Evolutionary conservation across 2,888 invertebrate species (phyloP), one percentile per base, ranked within the genome.

Genomic region (Neoaliturus tenellus): DNA sequence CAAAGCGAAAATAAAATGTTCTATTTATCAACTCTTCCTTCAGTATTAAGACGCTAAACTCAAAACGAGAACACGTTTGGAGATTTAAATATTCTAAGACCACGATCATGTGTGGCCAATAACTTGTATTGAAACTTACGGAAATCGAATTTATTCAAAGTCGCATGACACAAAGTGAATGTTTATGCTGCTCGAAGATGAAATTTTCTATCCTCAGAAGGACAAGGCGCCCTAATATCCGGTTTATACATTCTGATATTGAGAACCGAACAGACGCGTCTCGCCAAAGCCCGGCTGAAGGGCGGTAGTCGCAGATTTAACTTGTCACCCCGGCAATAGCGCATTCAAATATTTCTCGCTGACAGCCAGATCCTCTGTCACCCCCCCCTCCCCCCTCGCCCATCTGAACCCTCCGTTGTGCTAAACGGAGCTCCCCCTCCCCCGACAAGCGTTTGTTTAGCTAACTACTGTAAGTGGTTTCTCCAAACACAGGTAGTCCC

Each of bases 311-410:
- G 44, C 44, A 75, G 75, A 75, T 75, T 75, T 75, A 75, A 75
- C 75, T 75, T 75, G 75, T 75, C 75, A 75, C 75, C 75, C 75
- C 48, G 48, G 75, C 75, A 75, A 75, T 75, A 75, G 75, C 44
- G 75, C 75, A 75, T 75, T 75, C 75, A 75, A 75, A 75, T 75
- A 75, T 75, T 75, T 75, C 75, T 75, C 75, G 23, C 75, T 44
- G 41, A 75, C 75, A 75, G 75, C 39, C 25, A 44, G 41, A 44
- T 41, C 75, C 44, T 39, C 39, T 8, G 28, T 33, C 28, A 14
- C 33, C 67, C 23, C 51, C 20, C 51, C 51, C 51, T 23, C 10
- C 51, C 51, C 51, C 48, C 6, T 17, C 12, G 48, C 17, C 51
- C 39, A n/a, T n/a, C 44, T 23, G 51, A 67, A 67, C 69, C 69